Evolutionary conservation across 2,797 vertebrate species (phyloP).

Genomic region (Ctenochaetus hawaiiensis): DNA sequence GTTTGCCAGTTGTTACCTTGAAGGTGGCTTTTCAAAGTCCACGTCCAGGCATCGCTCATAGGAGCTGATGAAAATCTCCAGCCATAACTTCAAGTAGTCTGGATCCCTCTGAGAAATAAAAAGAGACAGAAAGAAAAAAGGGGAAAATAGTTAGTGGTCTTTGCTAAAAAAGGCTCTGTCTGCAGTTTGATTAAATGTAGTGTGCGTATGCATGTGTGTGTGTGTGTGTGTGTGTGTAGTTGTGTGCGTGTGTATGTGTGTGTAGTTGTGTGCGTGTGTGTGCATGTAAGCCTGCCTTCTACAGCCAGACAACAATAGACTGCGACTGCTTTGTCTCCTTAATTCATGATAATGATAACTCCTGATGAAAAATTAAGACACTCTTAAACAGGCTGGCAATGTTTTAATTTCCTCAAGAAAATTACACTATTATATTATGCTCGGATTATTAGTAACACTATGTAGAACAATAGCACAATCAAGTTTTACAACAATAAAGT

Average conservation of each 20-base stretch:
- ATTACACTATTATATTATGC: too few species aligned
- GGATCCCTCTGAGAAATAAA: constrained; percentile 92
- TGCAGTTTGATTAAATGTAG: constrained; percentile 7
- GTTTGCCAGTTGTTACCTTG: constrained; percentile 86
- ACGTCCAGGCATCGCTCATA: constrained; percentile 96
- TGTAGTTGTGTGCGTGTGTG: neutral
- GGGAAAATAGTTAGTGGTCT: constrained; percentile 22
- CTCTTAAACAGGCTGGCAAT: neutral
- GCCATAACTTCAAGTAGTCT: constrained; percentile 96
- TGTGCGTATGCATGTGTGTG: neutral
- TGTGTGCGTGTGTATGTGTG: neutral
- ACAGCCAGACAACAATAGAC: constrained; percentile 29
- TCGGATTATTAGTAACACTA: neutral
- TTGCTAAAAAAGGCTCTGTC: constrained; percentile 17
- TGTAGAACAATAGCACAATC: neutral
- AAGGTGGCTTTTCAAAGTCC: constrained; percentile 96
- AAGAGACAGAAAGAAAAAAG: neutral
- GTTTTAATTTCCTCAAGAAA: neutral
- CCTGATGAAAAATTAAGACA: neutral
- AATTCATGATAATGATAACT: neutral
- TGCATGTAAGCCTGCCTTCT: neutral
- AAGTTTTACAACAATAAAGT: neutral
- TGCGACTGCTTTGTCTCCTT: neutral
- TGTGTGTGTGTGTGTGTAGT: neutral
- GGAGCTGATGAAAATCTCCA: constrained; percentile 96